These are phyloP conservation scores for Danio kyathit DNA, from an alignment of 2,797 vertebrate species.

Conservation along the genomic window DNA sequence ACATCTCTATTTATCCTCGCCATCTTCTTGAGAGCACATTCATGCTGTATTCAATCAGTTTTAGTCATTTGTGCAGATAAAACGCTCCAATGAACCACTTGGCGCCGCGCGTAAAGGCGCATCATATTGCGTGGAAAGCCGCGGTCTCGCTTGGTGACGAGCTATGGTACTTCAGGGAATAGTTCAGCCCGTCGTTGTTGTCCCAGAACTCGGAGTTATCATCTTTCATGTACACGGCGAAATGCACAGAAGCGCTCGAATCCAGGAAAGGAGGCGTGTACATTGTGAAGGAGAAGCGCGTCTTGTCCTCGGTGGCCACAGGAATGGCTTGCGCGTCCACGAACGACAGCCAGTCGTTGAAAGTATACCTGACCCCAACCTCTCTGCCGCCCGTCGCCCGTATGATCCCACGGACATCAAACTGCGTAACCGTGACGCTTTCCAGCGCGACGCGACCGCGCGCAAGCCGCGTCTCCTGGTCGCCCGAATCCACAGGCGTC, in stretches of 20 bases:
- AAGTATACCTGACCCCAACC: slow-evolving; percentile 88
- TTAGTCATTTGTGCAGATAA: not conserved
- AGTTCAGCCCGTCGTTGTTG: slow-evolving; percentile 89
- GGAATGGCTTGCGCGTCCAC: slow-evolving; percentile 82
- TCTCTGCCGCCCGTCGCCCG: slow-evolving; percentile 67
- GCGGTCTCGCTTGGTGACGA: slow-evolving; percentile 44
- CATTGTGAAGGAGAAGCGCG: slow-evolving; percentile 80
- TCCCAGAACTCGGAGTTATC: slow-evolving; percentile 89
- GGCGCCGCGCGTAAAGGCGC: slow-evolving; percentile 34
- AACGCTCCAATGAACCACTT: not conserved
- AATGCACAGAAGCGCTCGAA: slow-evolving; percentile 77
- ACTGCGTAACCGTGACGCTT: slow-evolving; percentile 66
- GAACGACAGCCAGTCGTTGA: slow-evolving; percentile 90
- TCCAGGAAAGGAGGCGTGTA: slow-evolving; percentile 81
- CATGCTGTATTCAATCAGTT: not conserved
- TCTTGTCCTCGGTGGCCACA: slow-evolving; percentile 39
- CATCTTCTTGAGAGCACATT: not conserved
- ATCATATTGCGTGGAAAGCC: slow-evolving; percentile 53
- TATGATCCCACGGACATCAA: slow-evolving; percentile 75
- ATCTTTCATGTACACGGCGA: slow-evolving; percentile 84
- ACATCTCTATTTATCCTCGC: no score
- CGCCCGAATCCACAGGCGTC: slow-evolving; percentile 62
- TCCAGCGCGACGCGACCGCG: slow-evolving; percentile 83
- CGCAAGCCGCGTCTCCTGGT: slow-evolving; percentile 67
- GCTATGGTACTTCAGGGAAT: slow-evolving; percentile 77